Evolutionary conservation across 2,888 invertebrate species (phyloP), one percentile per base, ranked within the genome.

Genomic region (Trileptium ribeirensis): DNA sequence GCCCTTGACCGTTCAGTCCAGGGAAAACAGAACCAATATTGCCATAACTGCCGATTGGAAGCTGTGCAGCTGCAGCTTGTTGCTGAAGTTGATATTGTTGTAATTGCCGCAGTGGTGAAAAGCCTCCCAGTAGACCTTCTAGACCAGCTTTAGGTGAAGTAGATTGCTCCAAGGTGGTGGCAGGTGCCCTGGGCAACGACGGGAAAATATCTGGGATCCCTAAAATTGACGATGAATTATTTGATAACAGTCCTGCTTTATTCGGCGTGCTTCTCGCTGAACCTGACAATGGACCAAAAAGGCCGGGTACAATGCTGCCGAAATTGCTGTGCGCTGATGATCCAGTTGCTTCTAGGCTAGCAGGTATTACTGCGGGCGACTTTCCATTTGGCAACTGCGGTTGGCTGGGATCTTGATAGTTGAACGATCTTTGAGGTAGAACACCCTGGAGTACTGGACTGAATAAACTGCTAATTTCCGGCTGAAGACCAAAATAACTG

Each of bases 161-260:
- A 24, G 24, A 15, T 51, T 51, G 51, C 24, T 24, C 51, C 24
- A 24, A 8, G 24, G 51, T 51, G 1, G 75, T 79, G 2, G 79
- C 81, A 15, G 87, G 87, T 34, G 85, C 84, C 79, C 86, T 86
- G 40, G 87, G 87, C 34, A 88, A 82, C 75, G 87, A 86, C 29
- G 87, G 87, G 83, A 86, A 86, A 33, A 87, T 84, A 74, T 86
- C 87, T 74, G 88, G 88, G 79, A 88, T 88, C 33, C 88, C 88
- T 37, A 83, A 83, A 81, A 88, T 88, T 0, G 88, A 88, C 33
- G 87, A 87, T 8, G 74, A 3, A 29, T 29, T 33, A 37, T 31
- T 29, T 1, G n/a, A n/a, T 24, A 24, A 51, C 24, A 24, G 8
- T n/a, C 29, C 70, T 67, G 15, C 33, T 2, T 15, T n/a, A 1